Evolutionary conservation across 1,140 invertebrate genomes (phyloP), one percentile per base, ranked within the genome.

Genomic region (Rhizoglyphus robini): DNA sequence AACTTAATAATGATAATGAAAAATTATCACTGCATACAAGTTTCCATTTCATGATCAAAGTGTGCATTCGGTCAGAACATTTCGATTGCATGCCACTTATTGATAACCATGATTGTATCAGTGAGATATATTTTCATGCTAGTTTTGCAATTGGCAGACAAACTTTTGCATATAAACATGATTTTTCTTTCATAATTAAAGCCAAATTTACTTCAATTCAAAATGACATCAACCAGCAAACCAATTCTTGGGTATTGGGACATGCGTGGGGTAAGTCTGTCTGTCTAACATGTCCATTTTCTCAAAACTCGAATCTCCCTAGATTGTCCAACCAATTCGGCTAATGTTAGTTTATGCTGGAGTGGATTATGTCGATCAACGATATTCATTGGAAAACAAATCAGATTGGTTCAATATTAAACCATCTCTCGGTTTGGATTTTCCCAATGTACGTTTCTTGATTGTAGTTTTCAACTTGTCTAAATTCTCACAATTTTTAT

Each of bases 311-410:
- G 15, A 46, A 3, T 46, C 23, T 46, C 1, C 41, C 18, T 54
- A n/a, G n/a, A n/a, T n/a, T n/a, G 49, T 20, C 30, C 29, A 90
- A 72, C 79, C 85, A 4, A 84, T 87, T 59, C 79, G 88, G 47
- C 83, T 84, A 59, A 71, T 91, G 2, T 74, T 90, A 0, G 81
- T 79, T 49, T 87, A 88, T 74, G 82, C 80, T 8, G 81, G 78
- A 51, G 76, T 83, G 18, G 79, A 83, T 30, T 90, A 84, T 71
- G 83, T 86, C 72, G 87, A 90, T 49, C 72, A 72, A 38, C 57
- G 65, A 2, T 76, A 76, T 63, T 65, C 67, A 46, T 60, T 60
- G 49, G 72, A 71, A 41, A 69, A 70, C 0, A 68, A 69, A 38
- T 64, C 60, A 41, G 47, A 62, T 4, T 75, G 74, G 74, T 54